Percentiles rank a stretch among this genome's conserved stretches.
Conservation (phyloP, 2,888 invertebrate genomes). For the Pegoplata infirma region DNA sequence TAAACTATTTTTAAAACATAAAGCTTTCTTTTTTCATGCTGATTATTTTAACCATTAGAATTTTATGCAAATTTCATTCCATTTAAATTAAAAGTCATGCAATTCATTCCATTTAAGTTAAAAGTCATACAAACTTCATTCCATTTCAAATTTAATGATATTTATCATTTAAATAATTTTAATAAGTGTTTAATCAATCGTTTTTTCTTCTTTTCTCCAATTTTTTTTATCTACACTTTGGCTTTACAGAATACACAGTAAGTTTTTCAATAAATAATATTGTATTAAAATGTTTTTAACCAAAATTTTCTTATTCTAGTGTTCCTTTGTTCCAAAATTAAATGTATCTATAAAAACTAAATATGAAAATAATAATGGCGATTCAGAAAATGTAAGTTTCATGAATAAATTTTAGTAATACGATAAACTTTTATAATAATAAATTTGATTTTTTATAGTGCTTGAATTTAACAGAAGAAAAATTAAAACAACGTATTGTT, state of each 20-base stretch:
- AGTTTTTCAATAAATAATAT: constrained; percentile 77
- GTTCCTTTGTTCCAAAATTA: constrained; percentile 93
- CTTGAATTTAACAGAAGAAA: constrained; percentile 84
- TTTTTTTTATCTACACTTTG: not conserved
- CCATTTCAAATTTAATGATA: too few relatives aligned
- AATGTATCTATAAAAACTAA: constrained; percentile 91
- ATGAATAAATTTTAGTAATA: constrained; percentile 17
- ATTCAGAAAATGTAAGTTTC: constrained; percentile 90
- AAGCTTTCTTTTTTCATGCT: too few relatives aligned
- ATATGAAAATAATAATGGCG: constrained; percentile 93
- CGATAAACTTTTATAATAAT: not conserved
- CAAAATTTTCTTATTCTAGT: constrained; percentile 80
- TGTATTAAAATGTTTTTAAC: constrained; percentile 29
- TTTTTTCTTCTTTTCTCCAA: constrained; percentile 18
- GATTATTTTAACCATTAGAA: too few relatives aligned
- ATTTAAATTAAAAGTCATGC: too few relatives aligned
- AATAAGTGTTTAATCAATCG: not conserved
- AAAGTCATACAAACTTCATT: not conserved
- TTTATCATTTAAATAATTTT: too few relatives aligned
- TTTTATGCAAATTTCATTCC: too few relatives aligned
- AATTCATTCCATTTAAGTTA: too few relatives aligned
- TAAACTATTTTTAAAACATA: too few relatives aligned
- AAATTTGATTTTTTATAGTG: constrained; percentile 81
- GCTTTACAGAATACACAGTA: constrained; percentile 84
- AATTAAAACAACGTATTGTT: constrained; percentile 85